These are phyloP conservation scores for Chrysogorgia sp. DNA, from an alignment of 92 coral and sea anemone species.

Conservation along the genomic window DNA sequence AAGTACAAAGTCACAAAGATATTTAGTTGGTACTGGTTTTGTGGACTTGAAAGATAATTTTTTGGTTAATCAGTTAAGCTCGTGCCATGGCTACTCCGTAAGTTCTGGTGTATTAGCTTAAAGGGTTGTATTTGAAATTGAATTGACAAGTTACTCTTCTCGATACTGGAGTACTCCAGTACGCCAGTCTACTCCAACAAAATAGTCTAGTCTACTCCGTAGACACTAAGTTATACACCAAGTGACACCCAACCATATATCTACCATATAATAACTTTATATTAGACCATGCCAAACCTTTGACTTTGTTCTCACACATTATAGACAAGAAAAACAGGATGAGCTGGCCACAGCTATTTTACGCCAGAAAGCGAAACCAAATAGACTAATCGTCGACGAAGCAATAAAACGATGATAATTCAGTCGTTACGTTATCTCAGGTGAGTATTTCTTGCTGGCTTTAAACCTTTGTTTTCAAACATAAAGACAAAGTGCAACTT, in stretches of 20 bases:
- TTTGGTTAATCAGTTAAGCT: background rate
- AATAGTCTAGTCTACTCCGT: no score
- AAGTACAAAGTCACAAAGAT: background rate
- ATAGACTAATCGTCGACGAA: conserved; percentile 92
- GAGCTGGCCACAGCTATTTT: conserved; percentile 98
- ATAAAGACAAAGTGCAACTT: conserved; percentile 13
- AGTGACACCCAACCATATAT: no score
- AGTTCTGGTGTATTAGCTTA: conserved; percentile 35
- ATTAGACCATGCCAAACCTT: conserved; percentile 16
- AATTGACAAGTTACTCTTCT: no score
- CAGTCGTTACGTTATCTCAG: conserved; percentile 98
- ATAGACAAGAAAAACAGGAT: conserved; percentile 65
- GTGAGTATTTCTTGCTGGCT: conserved; percentile 40
- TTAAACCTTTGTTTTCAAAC: background rate
- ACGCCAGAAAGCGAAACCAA: conserved; percentile 87
- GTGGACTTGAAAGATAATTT: background rate
- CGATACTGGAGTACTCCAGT: no score
- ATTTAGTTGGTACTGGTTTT: no score
- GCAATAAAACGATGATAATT: conserved; percentile 99
- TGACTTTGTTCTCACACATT: background rate
- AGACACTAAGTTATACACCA: no score
- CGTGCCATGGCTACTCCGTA: conserved; percentile 56
- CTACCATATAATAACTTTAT: no score
- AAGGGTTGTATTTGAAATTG: background rate
- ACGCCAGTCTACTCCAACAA: no score